A percentile compares a stretch with the other conserved stretches of the same genome.
phyloP scores from a whole-genome alignment of 1,140 invertebrate genomes.

The Ostrea denselamellosa region DNA sequence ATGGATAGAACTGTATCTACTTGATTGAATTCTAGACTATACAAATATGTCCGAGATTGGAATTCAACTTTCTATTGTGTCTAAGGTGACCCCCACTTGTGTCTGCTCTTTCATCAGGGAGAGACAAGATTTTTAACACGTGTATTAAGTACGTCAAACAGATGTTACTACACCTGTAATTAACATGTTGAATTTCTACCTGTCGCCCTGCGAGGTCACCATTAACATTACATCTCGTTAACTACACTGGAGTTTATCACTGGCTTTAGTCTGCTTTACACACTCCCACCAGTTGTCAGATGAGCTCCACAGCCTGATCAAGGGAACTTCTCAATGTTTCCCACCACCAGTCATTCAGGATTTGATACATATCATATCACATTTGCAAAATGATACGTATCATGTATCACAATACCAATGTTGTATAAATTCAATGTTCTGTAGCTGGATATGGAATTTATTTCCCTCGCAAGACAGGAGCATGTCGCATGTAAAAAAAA shows the following conservation, averaged over 20 bases:
- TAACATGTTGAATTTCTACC: constrained; percentile 11
- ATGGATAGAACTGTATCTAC: neutral
- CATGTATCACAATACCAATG: too few species aligned
- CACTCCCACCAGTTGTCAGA: neutral
- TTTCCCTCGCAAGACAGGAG: too few species aligned
- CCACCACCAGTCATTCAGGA: too few species aligned
- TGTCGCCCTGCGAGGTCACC: neutral
- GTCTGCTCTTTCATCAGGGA: neutral
- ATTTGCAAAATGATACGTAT: too few species aligned
- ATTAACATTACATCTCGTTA: constrained; percentile 30
- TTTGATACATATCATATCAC: too few species aligned
- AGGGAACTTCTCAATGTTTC: too few species aligned
- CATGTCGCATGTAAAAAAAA: too few species aligned
- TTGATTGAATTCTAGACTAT: neutral
- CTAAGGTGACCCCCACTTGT: neutral
- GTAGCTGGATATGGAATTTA: too few species aligned
- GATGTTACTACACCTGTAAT: constrained; percentile 29
- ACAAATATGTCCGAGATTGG: constrained; percentile 23
- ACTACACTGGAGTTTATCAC: neutral
- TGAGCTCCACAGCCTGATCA: too few species aligned
- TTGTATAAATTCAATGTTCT: too few species aligned
- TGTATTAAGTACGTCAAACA: constrained; percentile 1
- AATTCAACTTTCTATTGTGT: constrained; percentile 18
- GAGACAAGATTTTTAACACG: constrained; percentile 7
- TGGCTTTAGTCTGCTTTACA: neutral